phyloP scores from a whole-genome alignment of 2,113 vertebrate genomes.

The Actenoides lindsayi region DNA sequence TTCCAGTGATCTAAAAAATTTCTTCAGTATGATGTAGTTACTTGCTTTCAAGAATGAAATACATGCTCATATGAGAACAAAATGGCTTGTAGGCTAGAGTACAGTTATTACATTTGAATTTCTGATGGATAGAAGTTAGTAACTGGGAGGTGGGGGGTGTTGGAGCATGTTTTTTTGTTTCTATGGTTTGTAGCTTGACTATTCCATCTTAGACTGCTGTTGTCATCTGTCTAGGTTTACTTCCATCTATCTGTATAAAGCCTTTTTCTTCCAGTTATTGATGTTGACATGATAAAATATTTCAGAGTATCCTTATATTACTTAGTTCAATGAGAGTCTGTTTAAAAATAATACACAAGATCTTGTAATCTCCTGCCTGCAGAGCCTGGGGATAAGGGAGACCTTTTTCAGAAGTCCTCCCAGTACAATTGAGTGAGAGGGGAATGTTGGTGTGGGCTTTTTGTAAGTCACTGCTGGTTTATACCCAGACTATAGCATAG shows the following conservation, averaged over 20 bases:
- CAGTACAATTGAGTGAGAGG: background rate
- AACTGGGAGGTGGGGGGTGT: background rate
- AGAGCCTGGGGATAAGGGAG: conserved; percentile 4
- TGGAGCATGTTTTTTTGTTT: background rate
- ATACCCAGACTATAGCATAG: background rate
- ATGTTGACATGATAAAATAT: background rate
- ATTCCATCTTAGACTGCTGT: background rate
- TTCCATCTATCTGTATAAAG: background rate
- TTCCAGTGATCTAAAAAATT: no score
- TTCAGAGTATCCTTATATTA: background rate
- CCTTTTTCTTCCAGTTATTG: background rate
- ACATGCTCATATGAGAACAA: background rate
- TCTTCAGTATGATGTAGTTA: background rate
- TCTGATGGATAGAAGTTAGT: background rate
- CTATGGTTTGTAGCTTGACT: background rate
- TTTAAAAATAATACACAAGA: background rate
- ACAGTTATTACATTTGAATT: background rate
- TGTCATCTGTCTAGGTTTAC: background rate
- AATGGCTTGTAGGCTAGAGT: background rate
- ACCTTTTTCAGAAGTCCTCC: background rate
- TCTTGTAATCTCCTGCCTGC: background rate
- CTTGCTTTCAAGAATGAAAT: background rate
- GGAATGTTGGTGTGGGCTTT: background rate
- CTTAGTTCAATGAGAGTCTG: background rate
- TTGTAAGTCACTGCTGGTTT: background rate